Evolutionary conservation across 2,113 vertebrate species (phyloP).

Genomic region (Elephantulus edwardii): DNA sequence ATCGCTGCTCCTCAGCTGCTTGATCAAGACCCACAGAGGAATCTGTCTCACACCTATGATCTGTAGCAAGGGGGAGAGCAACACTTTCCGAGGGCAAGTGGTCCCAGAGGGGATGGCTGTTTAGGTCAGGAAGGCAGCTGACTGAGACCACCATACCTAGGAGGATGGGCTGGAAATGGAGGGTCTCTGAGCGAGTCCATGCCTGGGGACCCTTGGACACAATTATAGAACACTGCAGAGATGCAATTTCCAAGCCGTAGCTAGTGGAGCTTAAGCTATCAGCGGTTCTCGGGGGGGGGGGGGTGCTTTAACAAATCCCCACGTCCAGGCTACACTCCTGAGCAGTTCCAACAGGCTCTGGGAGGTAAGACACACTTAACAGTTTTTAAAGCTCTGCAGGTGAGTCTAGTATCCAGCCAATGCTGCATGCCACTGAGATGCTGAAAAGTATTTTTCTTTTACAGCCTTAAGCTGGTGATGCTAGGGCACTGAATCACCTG

Average conservation of each 20-base stretch:
- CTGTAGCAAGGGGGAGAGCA: background rate
- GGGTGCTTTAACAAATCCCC: background rate
- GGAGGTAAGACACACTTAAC: background rate
- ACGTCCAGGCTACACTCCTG: no score
- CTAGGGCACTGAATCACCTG: background rate
- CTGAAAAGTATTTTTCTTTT: background rate
- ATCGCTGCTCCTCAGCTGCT: background rate
- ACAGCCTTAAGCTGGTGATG: background rate
- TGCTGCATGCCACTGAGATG: background rate
- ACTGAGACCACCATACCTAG: fast-evolving
- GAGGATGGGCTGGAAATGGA: background rate
- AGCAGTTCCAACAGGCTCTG: no score
- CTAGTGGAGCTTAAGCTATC: no score
- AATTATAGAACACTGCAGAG: background rate
- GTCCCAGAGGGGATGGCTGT: background rate
- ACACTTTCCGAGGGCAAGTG: background rate
- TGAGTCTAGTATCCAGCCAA: background rate
- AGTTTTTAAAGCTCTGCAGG: background rate
- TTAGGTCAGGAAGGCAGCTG: background rate
- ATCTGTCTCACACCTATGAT: background rate
- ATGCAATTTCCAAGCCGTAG: background rate
- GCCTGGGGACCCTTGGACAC: background rate
- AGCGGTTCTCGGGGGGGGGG: background rate
- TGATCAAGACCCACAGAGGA: background rate
- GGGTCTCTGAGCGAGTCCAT: background rate